Base-by-base conservation (phyloP, 2,113 vertebrate species). In the Tachuris rubrigastra region DNA sequence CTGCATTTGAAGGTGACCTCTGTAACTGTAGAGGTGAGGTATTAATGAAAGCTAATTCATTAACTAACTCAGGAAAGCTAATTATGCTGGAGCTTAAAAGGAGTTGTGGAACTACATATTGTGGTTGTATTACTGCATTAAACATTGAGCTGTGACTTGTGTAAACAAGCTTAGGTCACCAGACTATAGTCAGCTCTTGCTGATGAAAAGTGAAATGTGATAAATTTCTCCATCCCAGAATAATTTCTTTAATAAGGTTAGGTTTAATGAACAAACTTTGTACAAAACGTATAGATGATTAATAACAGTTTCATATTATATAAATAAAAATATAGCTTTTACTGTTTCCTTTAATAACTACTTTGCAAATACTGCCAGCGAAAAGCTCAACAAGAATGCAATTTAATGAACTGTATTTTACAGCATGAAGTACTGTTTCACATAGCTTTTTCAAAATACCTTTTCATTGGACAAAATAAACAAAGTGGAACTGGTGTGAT, bases 31-130 rank as follows among this genome's bases (percentile, higher is more conserved):
- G 89, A 94, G 74, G 49, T 89, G n/a, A 95, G 37, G 49, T 85
- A 90, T 74, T 95, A 95, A 91, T 75, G 87, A 72, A 92, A 87
- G 74, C 9, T 82, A 85, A 95, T 90, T 89, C 41, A 91, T 91
- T 95, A 96, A 93, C 74, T 87, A 94, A 82, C 72, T 89, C 37
- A 65, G 46, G 77, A 41, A 65, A 87, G 31, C 37, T 87, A 85
- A 95, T 95, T 91, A 89, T 79, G 28, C 58, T 42, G 69, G n/a
- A 82, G 66, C 44, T 91, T 90, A 92, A 95, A 81, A 94, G 60
- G 35, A 94, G 25, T 82, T 75, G 62, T 82, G 86, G 50, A 87
- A 75, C 62, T 82, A 74, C 49, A 63, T 87, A 65, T 35, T 79
- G 77, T 75, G 56, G 50, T 95, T 87, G 52, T 33, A 72, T 65